Base-by-base conservation (phyloP, 2,113 vertebrate genomes). In the Carollia perspicillata region DNA sequence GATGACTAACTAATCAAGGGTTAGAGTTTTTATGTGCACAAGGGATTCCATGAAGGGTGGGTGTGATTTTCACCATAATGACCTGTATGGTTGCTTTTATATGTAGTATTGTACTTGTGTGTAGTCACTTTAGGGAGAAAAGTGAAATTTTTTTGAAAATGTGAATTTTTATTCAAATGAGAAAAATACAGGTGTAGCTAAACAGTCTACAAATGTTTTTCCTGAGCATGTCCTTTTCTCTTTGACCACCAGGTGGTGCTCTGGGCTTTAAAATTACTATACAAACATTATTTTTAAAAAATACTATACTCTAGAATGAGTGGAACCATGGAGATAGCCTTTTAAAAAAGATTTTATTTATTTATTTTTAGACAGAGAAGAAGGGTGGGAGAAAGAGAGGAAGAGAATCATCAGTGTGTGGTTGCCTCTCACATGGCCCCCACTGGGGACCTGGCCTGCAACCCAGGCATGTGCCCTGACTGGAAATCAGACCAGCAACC, bases 201-300 rank as follows among this genome's bases (percentile, higher is more conserved):
- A 30, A 47, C 3, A 14, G 3, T n/a, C 22, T 5, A 10, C 9
- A 20, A 55, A 28, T 17, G 2, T 7, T 47, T 88, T 68, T 65
- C 35, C 12, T 35, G 35, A 44, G 26, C 47, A 17, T 42, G 16
- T 33, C 12, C 13, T 74, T 20, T 95, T 58, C 51, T 33, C 81
- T 92, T 65, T 69, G 30, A 84, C 95, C 95, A 94, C 75, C 30
- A 94, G 94, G 66, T 96, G 97, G 93, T 35, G 74, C 1, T 90
- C 35, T 66, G 40, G 51, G 42, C 37, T 74, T 90, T 83, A 47
- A 40, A 86, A 60, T 74, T 42, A 30, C 26, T 37, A 42, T 12
- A n/a, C 9, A 44, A 47, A 2, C 22, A 0, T 17, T 20, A 8
- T 60, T 26, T 40, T 18, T 35, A 26, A 30, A 40, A 60, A 60